Conservation (phyloP, 2,797 vertebrate species). For the Gymnocypris eckloni region DNA sequence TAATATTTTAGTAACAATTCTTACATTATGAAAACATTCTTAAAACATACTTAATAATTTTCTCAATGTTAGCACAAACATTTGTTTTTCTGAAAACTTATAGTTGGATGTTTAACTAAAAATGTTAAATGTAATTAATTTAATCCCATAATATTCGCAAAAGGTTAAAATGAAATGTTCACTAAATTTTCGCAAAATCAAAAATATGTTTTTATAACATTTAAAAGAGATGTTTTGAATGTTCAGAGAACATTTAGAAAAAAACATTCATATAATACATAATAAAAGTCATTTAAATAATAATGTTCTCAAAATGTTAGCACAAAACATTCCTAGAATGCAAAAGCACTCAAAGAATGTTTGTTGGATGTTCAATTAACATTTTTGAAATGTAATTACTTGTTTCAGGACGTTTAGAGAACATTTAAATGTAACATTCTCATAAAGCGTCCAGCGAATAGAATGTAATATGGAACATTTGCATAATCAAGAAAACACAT, state of each 20-base stretch:
- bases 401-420: background rate
- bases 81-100: background rate
- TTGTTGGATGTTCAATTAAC: background rate
- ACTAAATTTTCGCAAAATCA: background rate
- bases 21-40: background rate
- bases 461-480: background rate
- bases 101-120: background rate
- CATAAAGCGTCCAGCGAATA: background rate
- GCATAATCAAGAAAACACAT: background rate
- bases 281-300: background rate
- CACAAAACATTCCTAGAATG: background rate
- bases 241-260: background rate
- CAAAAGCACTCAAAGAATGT: background rate
- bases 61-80: background rate
- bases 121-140: background rate
- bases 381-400: background rate
- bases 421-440: background rate
- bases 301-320: background rate
- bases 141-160: background rate
- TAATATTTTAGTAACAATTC: background rate
- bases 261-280: background rate
- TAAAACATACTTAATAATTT: background rate
- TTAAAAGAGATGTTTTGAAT: background rate
- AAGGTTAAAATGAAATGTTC: background rate
- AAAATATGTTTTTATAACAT: background rate